Evolutionary conservation across 1,140 invertebrate genomes (phyloP), one percentile per base, ranked within the genome.

Genomic region (Dolichoris vasculosae): DNA sequence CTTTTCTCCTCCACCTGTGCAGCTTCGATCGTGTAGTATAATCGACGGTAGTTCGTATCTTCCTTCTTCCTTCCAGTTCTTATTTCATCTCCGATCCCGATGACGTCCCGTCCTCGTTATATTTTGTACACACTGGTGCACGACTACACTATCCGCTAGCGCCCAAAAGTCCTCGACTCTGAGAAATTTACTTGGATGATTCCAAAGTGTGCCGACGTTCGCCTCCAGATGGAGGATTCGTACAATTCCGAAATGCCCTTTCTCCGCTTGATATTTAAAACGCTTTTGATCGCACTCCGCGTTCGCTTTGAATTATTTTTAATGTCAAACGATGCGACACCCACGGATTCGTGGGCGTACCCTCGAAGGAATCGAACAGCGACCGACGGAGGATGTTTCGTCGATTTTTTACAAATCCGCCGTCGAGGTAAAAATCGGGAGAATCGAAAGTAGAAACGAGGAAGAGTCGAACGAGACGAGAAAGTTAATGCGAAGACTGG

Each of bases 91-190:
- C 23, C 23, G 35, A 38, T n/a, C 38, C 32, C 43, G 23, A 38
- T n/a, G 13, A 43, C 38, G 8, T 73, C 23, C 40, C 26, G 17
- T 73, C 17, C 4, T 43, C 38, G 13, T 69, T 71, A 43, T 73
- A 73, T 73, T 73, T 73, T 73, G 38, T 73, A 43, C 69, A 73
- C 69, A 73, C 11, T n/a, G 20, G 13, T 40, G n/a, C 17, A 73
- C 43, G n/a, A 20, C 35, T 69, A 69, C 64, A 35, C 64, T 73
- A 11, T 73, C 23, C 26, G 38, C 69, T 73, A 43, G 38, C 38
- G 11, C 69, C 20, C 43, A 43, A n/a, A 38, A 38, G 23, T 69
- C 67, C 35, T 73, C 13, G 43, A 73, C 23, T 73, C 0, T 69
- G 30, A 73, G 69, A 26, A 43, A 73, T 73, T 73, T 20, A 43